A percentile compares a stretch with the other conserved stretches of the same genome.
Evolutionary conservation across 1,140 invertebrate species (phyloP).

Genomic region (Colletes gigas): DNA sequence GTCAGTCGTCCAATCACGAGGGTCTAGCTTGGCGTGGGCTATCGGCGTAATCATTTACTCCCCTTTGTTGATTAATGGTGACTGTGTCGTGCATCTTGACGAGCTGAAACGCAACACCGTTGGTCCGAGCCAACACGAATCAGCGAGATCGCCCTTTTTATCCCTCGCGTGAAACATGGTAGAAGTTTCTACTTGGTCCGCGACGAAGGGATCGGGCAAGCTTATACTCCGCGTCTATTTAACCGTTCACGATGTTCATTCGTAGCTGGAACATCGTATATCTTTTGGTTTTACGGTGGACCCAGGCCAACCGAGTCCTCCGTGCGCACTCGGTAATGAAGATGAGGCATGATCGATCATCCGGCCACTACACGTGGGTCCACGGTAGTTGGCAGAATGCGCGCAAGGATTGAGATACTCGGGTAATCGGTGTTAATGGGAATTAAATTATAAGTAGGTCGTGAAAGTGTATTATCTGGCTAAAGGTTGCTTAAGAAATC

Average conservation of each 20-base stretch:
- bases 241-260: conserved; percentile 44
- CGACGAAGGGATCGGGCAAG: conserved; percentile 43
- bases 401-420: background rate
- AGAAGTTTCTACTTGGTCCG: conserved; percentile 34
- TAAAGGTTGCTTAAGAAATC: too few species aligned
- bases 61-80: conserved; percentile 63
- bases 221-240: conserved; percentile 24
- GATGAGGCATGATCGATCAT: conserved; percentile 49
- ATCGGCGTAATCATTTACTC: conserved; percentile 66
- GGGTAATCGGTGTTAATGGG: background rate
- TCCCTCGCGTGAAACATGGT: conserved; percentile 30
- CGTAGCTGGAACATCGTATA: conserved; percentile 42
- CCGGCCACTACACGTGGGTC: background rate
- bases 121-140: background rate
- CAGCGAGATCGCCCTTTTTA: conserved; percentile 44
- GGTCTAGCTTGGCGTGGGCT: conserved; percentile 39
- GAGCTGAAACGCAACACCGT: too few species aligned
- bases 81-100: too few species aligned
- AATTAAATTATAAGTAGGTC: too few species aligned
- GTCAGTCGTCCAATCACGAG: conserved; percentile 57
- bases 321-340: conserved; percentile 24
- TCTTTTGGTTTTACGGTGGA: conserved; percentile 39
- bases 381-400: too few species aligned
- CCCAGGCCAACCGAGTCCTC: conserved; percentile 19
- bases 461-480: too few species aligned